Base-by-base conservation (phyloP, 2,797 vertebrate genomes). In the Chiloscyllium punctatum region DNA sequence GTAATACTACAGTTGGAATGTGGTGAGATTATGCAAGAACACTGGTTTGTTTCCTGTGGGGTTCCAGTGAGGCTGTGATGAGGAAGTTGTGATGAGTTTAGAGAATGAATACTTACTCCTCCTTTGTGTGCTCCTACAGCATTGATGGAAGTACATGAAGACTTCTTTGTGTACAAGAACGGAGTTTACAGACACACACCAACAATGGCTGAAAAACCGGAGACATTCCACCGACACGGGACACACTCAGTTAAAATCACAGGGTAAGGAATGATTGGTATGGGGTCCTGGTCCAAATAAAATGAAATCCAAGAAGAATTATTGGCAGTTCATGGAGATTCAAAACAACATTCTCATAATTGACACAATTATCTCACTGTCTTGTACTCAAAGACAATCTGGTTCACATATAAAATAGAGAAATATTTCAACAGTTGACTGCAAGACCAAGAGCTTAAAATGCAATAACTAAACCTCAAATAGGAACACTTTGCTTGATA, bases 61-160 rank as follows among this genome's bases (percentile, higher is more conserved):
- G 0, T 37, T 16, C 15, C 27, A 27, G 77, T 79, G n/a, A 33
- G 9, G 11, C 11, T 25, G 21, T 33, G 30, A n/a, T 33, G 74
- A n/a, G 33, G 74, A n/a, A 1, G 16, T 91, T 66, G n/a, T 48
- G 25, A 11, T 71, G 68, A 11, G 42, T 53, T 27, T 74, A 42
- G 30, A 25, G 69, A 77, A 66, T 53, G n/a, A 95, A 33, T 33
- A 30, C 42, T 74, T 25, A 84, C 77, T 11, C 3, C 5, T 68
- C 95, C 72, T 48, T 88, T 33, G 69, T 84, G 96, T 74, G 5
- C 42, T 79, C 18, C 25, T 5, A 0, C 97, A 99, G 99, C 99
- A 82, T 98, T 99, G 96, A 98, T 99, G 98, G 99, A 99, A 96
- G 99, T 99, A 95, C 98, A 99, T 0, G 99, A 99, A 96, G 99